Percentiles rank a stretch among this genome's conserved stretches.
phyloP scores from a whole-genome alignment of 2,797 vertebrate species.

The Aphelocoma californica region DNA sequence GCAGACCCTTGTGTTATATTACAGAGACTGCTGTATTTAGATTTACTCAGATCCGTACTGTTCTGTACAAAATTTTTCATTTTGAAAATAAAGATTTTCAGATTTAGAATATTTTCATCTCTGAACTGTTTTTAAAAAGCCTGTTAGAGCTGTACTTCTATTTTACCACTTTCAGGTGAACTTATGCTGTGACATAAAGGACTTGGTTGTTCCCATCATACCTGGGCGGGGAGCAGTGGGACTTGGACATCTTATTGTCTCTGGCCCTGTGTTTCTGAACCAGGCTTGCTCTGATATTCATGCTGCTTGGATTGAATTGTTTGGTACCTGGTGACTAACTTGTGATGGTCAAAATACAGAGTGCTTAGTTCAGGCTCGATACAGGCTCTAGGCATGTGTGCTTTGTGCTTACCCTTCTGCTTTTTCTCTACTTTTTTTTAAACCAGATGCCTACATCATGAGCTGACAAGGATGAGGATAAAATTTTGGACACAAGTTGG shows the following conservation, averaged over 20 bases:
- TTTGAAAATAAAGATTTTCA: conserved; percentile 73
- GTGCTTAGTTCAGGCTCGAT: background rate
- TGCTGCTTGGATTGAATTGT: background rate
- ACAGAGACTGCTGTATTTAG: conserved; percentile 47
- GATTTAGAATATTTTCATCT: conserved; percentile 10
- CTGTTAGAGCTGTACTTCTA: background rate
- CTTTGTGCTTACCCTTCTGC: background rate
- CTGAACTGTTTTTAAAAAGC: background rate
- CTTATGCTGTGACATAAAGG: background rate
- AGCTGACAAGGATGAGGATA: background rate
- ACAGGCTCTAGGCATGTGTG: background rate
- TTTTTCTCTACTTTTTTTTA: background rate
- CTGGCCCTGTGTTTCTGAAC: background rate
- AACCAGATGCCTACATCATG: background rate
- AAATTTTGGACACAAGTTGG: background rate
- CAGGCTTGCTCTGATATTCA: background rate
- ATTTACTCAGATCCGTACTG: conserved; percentile 28
- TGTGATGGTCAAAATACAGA: background rate
- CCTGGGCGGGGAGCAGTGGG: background rate
- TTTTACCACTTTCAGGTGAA: background rate
- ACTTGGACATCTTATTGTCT: background rate
- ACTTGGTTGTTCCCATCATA: background rate
- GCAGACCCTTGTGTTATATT: background rate
- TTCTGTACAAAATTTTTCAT: conserved; percentile 66
- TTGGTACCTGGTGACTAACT: background rate